Conservation (phyloP, 2,797 vertebrate genomes). For the Leptoclinus maculatus region DNA sequence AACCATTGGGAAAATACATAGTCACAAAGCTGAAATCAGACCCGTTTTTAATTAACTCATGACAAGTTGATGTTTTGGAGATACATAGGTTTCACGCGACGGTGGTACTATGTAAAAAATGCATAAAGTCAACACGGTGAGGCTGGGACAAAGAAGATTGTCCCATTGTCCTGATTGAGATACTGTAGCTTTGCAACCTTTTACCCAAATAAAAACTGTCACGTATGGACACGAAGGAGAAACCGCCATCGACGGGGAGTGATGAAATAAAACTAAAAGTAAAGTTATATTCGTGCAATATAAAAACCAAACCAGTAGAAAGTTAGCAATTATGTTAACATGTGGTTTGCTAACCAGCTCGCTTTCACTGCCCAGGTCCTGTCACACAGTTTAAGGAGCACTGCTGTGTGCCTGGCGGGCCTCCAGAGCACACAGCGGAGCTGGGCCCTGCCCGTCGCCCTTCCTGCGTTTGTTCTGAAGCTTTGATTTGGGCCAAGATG, state of each 20-base stretch:
- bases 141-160: not conserved
- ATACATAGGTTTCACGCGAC: not conserved
- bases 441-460: conserved; percentile 77
- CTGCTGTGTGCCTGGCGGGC: conserved; percentile 76
- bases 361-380: conserved; percentile 56
- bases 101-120: not conserved
- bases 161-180: not conserved
- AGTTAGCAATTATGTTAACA: conserved; percentile 17
- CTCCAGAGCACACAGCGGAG: conserved; percentile 81
- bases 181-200: not conserved
- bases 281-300: not conserved
- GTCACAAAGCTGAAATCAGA: not conserved
- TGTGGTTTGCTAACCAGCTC: conserved; percentile 42
- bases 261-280: not conserved
- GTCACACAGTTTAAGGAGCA: conserved; percentile 61
- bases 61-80: not conserved
- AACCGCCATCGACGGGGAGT: not conserved
- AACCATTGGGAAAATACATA: not conserved
- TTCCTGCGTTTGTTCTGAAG: conserved; percentile 89
- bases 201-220: not conserved
- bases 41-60: not conserved
- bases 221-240: not conserved
- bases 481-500: conserved; percentile 88
- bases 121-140: not conserved
- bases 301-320: not conserved